Evolutionary conservation across 2,888 invertebrate species (phyloP).

Genomic region (Ichneumoninae sp.): DNA sequence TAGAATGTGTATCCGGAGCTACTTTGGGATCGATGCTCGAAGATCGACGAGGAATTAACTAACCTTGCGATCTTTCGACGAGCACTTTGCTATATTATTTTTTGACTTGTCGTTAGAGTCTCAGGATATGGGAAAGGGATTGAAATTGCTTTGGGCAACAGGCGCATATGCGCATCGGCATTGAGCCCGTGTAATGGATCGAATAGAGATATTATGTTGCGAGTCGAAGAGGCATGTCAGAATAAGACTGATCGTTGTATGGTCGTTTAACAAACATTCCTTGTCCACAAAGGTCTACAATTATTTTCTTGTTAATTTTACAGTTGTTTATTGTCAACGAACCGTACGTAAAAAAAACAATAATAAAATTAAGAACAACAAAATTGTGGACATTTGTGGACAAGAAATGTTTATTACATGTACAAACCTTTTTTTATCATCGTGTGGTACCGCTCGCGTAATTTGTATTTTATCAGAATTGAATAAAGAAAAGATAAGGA

Average conservation of each 20-base stretch:
- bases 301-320: neutral
- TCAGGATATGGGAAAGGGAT: conserved; percentile 50
- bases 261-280: neutral
- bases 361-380: too few species aligned
- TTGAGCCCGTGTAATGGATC: conserved; percentile 62
- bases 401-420: too few species aligned
- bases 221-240: conserved; percentile 48
- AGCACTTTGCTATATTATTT: conserved; percentile 61
- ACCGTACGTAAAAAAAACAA: too few species aligned
- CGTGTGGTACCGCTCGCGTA: neutral
- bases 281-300: too few species aligned
- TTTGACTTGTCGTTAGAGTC: conserved; percentile 35
- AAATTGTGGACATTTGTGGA: too few species aligned
- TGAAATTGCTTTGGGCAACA: conserved; percentile 56
- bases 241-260: conserved; percentile 53
- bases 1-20: conserved; percentile 32
- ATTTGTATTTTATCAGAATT: neutral
- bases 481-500: neutral
- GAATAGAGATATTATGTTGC: conserved; percentile 53
- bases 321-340: neutral
- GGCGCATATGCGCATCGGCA: conserved; percentile 59
- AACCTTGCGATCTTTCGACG: conserved; percentile 63
- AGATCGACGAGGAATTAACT: conserved; percentile 62
- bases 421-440: neutral
- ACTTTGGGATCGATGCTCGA: neutral